Conservation (phyloP, 1,140 invertebrate species). For the Hylyphantes graminicola region DNA sequence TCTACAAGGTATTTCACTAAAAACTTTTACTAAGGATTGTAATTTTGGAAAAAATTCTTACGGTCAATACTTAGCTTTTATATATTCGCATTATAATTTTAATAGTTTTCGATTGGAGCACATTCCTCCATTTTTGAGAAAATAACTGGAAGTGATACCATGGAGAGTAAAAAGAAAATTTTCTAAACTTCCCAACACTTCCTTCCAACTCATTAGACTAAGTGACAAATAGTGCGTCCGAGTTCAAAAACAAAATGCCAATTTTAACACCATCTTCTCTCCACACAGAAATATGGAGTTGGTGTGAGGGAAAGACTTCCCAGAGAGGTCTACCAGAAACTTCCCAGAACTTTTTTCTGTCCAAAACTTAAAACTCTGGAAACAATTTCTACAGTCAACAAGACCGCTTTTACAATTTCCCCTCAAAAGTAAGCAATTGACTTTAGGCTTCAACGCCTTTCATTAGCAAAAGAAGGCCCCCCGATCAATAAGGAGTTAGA, state of each 20-base stretch:
- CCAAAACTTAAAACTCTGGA: neutral
- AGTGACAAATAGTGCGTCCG: slow-evolving; percentile 46
- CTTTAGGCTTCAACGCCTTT: slow-evolving; percentile 45
- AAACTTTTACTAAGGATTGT: too few relatives aligned
- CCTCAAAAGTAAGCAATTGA: slow-evolving; percentile 48
- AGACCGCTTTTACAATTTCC: slow-evolving; percentile 55
- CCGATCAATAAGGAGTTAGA: slow-evolving; percentile 52
- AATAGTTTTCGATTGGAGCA: too few relatives aligned
- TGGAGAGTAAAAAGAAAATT: neutral
- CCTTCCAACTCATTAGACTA: slow-evolving; percentile 41
- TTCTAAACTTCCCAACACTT: slow-evolving; percentile 12
- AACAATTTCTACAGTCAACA: slow-evolving; percentile 54
- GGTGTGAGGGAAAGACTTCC: neutral
- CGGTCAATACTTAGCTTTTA: too few relatives aligned
- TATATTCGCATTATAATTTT: too few relatives aligned
- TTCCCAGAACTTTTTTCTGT: slow-evolving; percentile 1
- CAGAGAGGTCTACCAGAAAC: neutral
- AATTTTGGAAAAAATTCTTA: too few relatives aligned
- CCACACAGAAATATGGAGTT: neutral
- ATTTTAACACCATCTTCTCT: slow-evolving; percentile 7
- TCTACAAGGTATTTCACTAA: too few relatives aligned
- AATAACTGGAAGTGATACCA: too few relatives aligned
- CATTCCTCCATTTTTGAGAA: too few relatives aligned
- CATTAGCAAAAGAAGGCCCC: slow-evolving; percentile 30
- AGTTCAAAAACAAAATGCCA: slow-evolving; percentile 23